Evolutionary conservation across 1,140 invertebrate species (phyloP), one percentile per base, ranked within the genome.

Genomic region (Magallana gigas): DNA sequence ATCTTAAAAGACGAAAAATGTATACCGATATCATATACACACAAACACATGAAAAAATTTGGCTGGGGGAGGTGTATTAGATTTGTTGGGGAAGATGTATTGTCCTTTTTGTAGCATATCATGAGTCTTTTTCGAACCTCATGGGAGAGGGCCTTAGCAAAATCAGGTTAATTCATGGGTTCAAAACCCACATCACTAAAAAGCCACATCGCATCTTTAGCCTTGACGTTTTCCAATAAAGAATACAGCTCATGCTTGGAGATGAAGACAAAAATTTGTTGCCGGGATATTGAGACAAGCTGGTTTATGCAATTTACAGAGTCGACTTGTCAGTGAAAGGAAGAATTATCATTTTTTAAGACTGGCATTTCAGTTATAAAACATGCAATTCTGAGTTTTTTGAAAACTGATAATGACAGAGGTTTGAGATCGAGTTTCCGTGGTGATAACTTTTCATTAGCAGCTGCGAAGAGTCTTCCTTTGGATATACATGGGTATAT

Each of bases 151-250:
- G 23, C 36, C 23, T 76, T 29, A 29, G 23, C 23, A 12, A 76
- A 76, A 76, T 76, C 68, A 76, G 68, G 68, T 76, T 76, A 29
- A 76, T 76, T 76, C 23, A 48, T 8, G 68, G 68, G 68, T 76
- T 76, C 68, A 29, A 76, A 76, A 76, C 68, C 68, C 68, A 76
- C 68, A 76, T 36, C 23, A 76, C 68, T 48, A 76, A 8, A 36
- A 76, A 18, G 68, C 23, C 36, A 29, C 68, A 76, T 12, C 68
- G 36, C 23, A 76, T 76, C 68, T 29, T 76, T 29, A 23, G 23
- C 23, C 68, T 76, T 76, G 68, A 76, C 18, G 68, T 76, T 76
- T 76, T 76, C 68, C 68, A 76, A 76, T 76, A 76, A 76, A 76
- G 68, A 76, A 76, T 36, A 76, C 36, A 29, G 68, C 68, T 71